These are phyloP conservation scores for Ceratoteleas bidentatus DNA, from an alignment of 1,140 invertebrate species.

Conservation along the genomic window DNA sequence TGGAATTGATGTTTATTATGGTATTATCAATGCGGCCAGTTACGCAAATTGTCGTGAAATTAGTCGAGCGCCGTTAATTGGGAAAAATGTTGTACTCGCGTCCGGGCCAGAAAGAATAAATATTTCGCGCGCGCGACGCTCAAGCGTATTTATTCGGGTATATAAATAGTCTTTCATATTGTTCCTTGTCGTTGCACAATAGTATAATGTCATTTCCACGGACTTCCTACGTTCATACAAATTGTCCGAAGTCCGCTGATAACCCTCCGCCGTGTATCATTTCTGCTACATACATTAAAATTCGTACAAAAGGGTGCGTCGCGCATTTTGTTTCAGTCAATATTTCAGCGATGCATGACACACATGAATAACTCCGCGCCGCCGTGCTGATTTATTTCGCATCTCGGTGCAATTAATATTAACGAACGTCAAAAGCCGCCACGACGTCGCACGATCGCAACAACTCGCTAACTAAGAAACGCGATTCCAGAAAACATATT, in stretches of 20 bases:
- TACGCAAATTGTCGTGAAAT: conserved; percentile 27
- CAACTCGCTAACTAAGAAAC: background rate
- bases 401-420: conserved; percentile 50
- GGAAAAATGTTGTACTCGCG: conserved; percentile 17
- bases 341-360: conserved; percentile 52
- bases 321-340: conserved; percentile 57
- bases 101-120: conserved; percentile 24
- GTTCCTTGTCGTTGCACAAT: conserved; percentile 54
- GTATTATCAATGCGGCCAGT: background rate
- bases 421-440: conserved; percentile 34
- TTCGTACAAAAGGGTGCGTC: conserved; percentile 63
- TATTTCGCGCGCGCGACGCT: conserved; percentile 14
- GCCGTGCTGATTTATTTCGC: conserved; percentile 46
- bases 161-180: conserved; percentile 48
- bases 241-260: conserved; percentile 58
- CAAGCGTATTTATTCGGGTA: conserved; percentile 32
- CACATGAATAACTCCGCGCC: conserved; percentile 51
- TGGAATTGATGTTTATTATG: background rate
- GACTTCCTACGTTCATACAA: conserved; percentile 55
- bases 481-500: too few species aligned
- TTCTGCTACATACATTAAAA: conserved; percentile 67
- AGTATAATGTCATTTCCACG: conserved; percentile 45
- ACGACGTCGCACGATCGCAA: background rate
- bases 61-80: conserved; percentile 22
- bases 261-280: conserved; percentile 60